phyloP scores from a whole-genome alignment of 1,140 invertebrate species.

The Drosophila leontia region DNA sequence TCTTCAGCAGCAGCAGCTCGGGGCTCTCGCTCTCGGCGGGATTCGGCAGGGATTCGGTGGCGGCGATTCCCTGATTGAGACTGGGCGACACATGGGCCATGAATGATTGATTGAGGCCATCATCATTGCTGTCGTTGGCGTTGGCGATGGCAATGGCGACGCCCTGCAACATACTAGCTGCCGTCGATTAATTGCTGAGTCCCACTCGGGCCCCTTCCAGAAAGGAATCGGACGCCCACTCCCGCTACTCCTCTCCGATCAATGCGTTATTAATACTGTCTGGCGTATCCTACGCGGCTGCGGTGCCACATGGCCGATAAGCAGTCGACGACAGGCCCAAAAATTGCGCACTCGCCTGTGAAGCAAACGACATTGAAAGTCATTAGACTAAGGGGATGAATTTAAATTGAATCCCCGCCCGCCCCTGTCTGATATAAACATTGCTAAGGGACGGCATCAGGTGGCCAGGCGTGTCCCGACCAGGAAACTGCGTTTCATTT shows the following conservation, averaged over 20 bases:
- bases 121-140: slow-evolving; percentile 58
- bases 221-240: slow-evolving; percentile 22
- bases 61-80: slow-evolving; percentile 26
- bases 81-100: slow-evolving; percentile 65
- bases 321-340: slow-evolving; percentile 52
- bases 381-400: slow-evolving; percentile 76
- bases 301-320: slow-evolving; percentile 72
- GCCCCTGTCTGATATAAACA: slow-evolving; percentile 17
- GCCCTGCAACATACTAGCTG: slow-evolving; percentile 63
- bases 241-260: slow-evolving; percentile 30
- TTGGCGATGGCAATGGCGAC: slow-evolving; percentile 41
- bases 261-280: slow-evolving; percentile 60
- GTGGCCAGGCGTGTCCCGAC: slow-evolving; percentile 20
- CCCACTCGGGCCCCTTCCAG: slow-evolving; percentile 5
- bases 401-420: slow-evolving; percentile 65
- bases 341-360: slow-evolving; percentile 76
- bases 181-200: slow-evolving; percentile 73
- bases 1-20: slow-evolving; percentile 68
- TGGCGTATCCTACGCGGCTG: slow-evolving; percentile 31
- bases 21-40: slow-evolving; percentile 39
- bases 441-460: slow-evolving; percentile 39
- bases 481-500: slow-evolving; percentile 39
- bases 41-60: slow-evolving; percentile 3
- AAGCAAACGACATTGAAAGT: slow-evolving; percentile 81
- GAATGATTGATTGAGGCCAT: slow-evolving; percentile 78